phyloP scores from a whole-genome alignment of 2,888 invertebrate genomes.

The Callinectes sapidus region DNA sequence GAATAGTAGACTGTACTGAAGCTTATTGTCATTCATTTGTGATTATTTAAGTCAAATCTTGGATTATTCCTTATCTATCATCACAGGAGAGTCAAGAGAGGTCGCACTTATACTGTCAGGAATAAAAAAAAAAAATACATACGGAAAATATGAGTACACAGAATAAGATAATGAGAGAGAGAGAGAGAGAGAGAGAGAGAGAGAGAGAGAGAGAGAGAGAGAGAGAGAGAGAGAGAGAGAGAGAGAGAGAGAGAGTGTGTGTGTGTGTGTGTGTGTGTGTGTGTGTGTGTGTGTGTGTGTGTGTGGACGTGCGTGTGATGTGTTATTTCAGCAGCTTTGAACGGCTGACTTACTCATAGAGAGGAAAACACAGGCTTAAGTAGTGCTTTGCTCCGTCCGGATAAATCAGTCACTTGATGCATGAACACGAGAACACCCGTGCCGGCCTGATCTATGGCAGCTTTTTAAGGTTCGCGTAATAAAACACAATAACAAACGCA shows the following conservation, averaged over 20 bases:
- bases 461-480: slow-evolving; percentile 52
- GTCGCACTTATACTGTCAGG: background rate
- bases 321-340: slow-evolving; percentile 19
- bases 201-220: background rate
- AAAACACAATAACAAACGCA: slow-evolving; percentile 48
- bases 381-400: slow-evolving; percentile 23
- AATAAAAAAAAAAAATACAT: background rate
- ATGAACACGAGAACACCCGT: slow-evolving; percentile 23
- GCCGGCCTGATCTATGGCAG: slow-evolving; percentile 30
- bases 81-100: background rate
- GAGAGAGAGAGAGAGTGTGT: background rate
- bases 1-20: background rate
- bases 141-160: background rate
- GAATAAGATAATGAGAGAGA: background rate
- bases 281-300: slow-evolving; percentile 34
- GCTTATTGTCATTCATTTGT: background rate
- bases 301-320: background rate
- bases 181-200: background rate
- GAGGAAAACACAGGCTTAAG: slow-evolving; percentile 36
- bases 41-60: background rate
- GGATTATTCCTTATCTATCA: background rate
- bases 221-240: background rate
- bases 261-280: slow-evolving; percentile 24
- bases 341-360: slow-evolving; percentile 27
- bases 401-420: slow-evolving; percentile 31